Conservation (phyloP, 2,888 invertebrate genomes). For the Salticus scenicus region DNA sequence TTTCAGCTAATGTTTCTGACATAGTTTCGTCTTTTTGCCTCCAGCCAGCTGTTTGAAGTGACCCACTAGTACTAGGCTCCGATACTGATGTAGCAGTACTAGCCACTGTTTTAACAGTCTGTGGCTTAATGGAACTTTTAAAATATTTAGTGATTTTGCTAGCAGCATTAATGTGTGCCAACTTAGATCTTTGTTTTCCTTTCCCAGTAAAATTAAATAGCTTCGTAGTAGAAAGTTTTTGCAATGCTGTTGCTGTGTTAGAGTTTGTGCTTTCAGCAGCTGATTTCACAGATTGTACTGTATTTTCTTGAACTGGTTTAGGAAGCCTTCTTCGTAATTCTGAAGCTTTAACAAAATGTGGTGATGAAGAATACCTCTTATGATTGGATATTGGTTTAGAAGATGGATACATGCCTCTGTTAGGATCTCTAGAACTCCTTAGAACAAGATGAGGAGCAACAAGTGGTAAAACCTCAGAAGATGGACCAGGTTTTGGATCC, state of each 20-base stretch:
- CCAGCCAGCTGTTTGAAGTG: neutral
- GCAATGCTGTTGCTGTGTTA: neutral
- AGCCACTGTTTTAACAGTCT: neutral
- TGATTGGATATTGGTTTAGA: neutral
- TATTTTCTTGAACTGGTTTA: no score
- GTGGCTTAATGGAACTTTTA: neutral
- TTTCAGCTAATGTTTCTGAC: neutral
- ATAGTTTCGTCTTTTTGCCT: neutral
- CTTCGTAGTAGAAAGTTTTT: neutral
- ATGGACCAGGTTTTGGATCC: neutral
- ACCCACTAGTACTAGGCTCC: neutral
- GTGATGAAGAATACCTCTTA: constrained; percentile 14
- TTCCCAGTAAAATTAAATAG: neutral
- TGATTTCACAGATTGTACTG: no score
- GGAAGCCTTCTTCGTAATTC: neutral
- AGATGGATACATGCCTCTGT: constrained; percentile 18
- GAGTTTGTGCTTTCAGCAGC: no score
- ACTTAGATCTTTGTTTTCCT: neutral
- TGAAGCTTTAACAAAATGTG: constrained; percentile 27
- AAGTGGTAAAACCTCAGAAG: neutral
- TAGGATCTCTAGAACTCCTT: constrained; percentile 21
- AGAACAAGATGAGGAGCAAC: constrained; percentile 4
- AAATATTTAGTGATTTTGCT: constrained; percentile 23
- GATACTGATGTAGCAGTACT: no score
- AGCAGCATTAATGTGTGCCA: neutral